Conservation (phyloP, 2,888 invertebrate genomes). For the Ashinkailepas kermadecensis region DNA sequence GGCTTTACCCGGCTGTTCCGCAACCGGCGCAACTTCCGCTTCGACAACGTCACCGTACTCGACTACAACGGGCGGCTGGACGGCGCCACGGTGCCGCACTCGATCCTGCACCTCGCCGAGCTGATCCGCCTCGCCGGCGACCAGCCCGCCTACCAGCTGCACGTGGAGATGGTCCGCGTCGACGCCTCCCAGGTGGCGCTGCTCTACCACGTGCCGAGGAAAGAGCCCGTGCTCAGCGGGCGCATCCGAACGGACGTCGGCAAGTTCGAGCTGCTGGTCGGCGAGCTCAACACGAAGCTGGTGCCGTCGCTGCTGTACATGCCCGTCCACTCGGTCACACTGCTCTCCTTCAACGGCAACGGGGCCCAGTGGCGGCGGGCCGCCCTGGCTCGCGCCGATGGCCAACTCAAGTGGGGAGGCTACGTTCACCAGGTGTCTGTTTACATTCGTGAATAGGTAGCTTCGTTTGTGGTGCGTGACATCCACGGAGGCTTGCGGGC, state of each 20-base stretch:
- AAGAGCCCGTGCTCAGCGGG: not conserved
- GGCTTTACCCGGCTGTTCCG: not conserved
- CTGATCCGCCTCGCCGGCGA: not conserved
- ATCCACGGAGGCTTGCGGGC: too few relatives aligned
- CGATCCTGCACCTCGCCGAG: not conserved
- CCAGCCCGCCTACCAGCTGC: not conserved
- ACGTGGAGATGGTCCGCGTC: not conserved
- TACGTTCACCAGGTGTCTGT: not conserved
- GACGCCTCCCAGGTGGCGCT: not conserved
- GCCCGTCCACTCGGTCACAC: not conserved
- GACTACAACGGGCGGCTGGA: not conserved
- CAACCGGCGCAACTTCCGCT: not conserved
- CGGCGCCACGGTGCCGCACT: not conserved
- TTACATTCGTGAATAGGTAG: not conserved
- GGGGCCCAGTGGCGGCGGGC: not conserved
- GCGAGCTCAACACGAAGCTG: not conserved
- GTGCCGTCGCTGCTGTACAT: not conserved
- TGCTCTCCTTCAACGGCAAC: not conserved
- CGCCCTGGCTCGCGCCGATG: not conserved
- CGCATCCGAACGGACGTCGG: not conserved
- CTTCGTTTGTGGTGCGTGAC: too few relatives aligned
- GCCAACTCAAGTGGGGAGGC: not conserved
- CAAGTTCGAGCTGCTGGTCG: not conserved
- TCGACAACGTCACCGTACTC: not conserved
- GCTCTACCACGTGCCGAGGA: not conserved